Conservation (phyloP, 2,888 invertebrate species). For the Oscheius sp. region DNA sequence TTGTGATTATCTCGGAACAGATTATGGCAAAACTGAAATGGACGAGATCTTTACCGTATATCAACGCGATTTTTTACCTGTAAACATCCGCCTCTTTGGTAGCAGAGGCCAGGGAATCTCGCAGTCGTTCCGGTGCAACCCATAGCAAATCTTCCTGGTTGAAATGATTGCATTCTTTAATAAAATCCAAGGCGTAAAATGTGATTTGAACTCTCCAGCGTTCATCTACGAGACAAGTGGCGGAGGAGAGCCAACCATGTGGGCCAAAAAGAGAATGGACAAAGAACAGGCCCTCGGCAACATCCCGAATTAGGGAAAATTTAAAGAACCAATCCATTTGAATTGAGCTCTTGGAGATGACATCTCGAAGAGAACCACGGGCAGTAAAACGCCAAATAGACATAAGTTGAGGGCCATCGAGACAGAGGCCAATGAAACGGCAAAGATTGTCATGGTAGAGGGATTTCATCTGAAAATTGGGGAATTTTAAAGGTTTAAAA, state of each 20-base stretch:
- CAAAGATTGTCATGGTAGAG: conserved; percentile 52
- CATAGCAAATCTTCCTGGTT: conserved; percentile 52
- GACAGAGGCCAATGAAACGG: conserved; percentile 59
- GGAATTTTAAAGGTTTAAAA: too few relatives aligned
- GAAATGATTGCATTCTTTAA: conserved; percentile 27
- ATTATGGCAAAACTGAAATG: conserved; percentile 54
- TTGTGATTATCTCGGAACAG: conserved; percentile 45
- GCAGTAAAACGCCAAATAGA: conserved; percentile 60
- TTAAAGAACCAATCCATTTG: conserved; percentile 69
- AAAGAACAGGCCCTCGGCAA: conserved; percentile 44
- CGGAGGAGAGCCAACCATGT: conserved; percentile 36
- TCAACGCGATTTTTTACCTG: conserved; percentile 40
- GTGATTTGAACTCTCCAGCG: conserved; percentile 38
- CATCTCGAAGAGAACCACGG: conserved; percentile 38
- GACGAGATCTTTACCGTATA: neutral
- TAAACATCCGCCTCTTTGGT: conserved; percentile 54
- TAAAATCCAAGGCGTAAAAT: conserved; percentile 25
- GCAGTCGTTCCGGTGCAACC: conserved; percentile 60
- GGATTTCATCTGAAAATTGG: conserved; percentile 42
- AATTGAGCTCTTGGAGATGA: conserved; percentile 43
- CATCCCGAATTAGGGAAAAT: conserved; percentile 65
- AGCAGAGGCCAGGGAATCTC: conserved; percentile 12
- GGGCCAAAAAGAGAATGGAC: conserved; percentile 31
- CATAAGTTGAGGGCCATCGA: conserved; percentile 58
- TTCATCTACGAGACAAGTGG: conserved; percentile 38